A percentile compares a stretch with the other conserved stretches of the same genome.
Conservation (phyloP, 2,113 vertebrate species). For the Phalacrocorax aristotelis region DNA sequence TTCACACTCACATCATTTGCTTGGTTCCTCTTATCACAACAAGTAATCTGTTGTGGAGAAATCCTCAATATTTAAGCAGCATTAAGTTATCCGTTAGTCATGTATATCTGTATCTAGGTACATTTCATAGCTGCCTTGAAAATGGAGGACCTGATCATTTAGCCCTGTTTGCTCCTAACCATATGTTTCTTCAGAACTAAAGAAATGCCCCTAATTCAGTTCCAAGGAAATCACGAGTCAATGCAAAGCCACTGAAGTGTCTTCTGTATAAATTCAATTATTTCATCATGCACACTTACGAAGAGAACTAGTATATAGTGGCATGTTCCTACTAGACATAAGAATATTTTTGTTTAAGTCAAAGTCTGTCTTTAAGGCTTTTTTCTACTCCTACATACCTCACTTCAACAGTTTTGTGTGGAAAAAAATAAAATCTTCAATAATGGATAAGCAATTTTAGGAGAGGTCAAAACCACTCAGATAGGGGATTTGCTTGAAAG, state of each 20-base stretch:
- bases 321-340: not conserved
- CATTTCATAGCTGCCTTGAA: not conserved
- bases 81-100: not conserved
- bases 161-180: not conserved
- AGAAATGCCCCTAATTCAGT: not conserved
- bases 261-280: not conserved
- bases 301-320: not conserved
- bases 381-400: not conserved
- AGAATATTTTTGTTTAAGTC: not conserved
- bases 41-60: not conserved
- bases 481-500: not conserved
- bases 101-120: not conserved
- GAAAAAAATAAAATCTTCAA: not conserved
- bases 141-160: not conserved
- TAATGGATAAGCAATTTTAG: not conserved
- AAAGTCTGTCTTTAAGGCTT: not conserved
- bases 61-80: not conserved
- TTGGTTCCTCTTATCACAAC: not conserved
- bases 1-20: not conserved
- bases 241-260: not conserved
- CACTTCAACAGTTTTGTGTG: not conserved
- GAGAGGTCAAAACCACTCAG: not conserved
- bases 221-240: not conserved
- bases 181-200: not conserved
- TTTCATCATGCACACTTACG: not conserved